These are phyloP conservation scores for Eugnorisma glareosa DNA, from an alignment of 2,888 invertebrate genomes.

Conservation along the genomic window DNA sequence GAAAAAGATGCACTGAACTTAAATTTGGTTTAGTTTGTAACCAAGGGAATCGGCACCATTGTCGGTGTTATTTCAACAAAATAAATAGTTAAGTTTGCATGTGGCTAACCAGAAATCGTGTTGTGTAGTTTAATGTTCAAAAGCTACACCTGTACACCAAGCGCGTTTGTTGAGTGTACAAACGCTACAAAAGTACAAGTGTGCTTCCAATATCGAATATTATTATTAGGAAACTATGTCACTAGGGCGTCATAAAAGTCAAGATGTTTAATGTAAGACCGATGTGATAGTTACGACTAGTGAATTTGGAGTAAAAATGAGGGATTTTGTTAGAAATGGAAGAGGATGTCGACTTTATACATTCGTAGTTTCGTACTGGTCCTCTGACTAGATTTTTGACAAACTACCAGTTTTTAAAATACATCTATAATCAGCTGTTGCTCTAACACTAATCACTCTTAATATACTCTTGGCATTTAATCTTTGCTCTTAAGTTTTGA, in stretches of 20 bases:
- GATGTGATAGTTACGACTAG: background rate
- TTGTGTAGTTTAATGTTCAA: background rate
- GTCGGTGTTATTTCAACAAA: background rate
- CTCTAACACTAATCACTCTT: conserved; percentile 72
- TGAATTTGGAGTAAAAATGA: background rate
- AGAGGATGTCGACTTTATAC: background rate
- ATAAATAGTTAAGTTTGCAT: background rate
- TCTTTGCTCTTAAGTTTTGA: conserved; percentile 65
- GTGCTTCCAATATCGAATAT: background rate
- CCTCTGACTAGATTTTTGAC: conserved; percentile 59
- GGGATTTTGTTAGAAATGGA: background rate
- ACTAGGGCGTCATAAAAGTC: background rate
- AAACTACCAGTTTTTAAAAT: conserved; percentile 47
- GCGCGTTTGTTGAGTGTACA: conserved; percentile 15
- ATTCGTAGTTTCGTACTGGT: conserved; percentile 20
- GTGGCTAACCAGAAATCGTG: background rate
- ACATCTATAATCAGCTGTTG: conserved; percentile 46
- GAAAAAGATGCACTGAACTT: no score
- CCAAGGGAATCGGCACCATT: no score
- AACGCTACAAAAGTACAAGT: background rate
- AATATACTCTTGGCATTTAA: conserved; percentile 72
- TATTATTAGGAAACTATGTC: background rate
- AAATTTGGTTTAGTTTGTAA: no score
- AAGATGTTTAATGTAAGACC: background rate
- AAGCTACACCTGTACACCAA: conserved; percentile 1